Percentiles rank a stretch among this genome's conserved stretches.
Evolutionary conservation across 2,888 invertebrate genomes (phyloP).

Genomic region (Lepidocyrtoides sp.): DNA sequence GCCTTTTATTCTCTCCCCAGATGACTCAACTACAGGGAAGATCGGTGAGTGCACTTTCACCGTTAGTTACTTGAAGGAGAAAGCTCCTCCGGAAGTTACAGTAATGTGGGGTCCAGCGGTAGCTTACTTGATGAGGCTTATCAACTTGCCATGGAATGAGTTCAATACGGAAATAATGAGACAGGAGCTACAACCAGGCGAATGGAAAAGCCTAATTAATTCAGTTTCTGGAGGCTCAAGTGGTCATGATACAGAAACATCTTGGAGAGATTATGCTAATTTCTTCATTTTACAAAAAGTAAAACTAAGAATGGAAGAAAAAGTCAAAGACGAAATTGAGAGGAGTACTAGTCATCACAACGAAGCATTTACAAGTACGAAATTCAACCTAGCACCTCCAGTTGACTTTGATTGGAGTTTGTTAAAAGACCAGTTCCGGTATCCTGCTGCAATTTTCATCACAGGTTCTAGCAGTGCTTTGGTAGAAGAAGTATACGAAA

Average conservation of each 20-base stretch:
- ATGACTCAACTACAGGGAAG: conserved; percentile 50
- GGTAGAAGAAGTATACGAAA: not conserved
- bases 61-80: conserved; percentile 65
- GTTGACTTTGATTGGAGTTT: conserved; percentile 69
- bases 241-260: not conserved
- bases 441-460: conserved; percentile 76
- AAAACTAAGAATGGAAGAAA: not conserved
- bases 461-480: not conserved
- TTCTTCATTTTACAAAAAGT: conserved; percentile 36
- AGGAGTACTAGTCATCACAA: not conserved
- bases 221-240: not conserved
- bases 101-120: conserved; percentile 81
- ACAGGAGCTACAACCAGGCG: not conserved
- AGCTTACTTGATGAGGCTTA: conserved; percentile 77
- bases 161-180: conserved; percentile 54
- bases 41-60: conserved; percentile 68
- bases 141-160: conserved; percentile 79
- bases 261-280: not conserved
- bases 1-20: conserved; percentile 75
- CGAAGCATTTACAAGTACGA: not conserved
- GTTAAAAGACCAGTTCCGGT: conserved; percentile 69
- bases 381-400: conserved; percentile 55
- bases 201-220: conserved; percentile 55
- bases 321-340: not conserved
- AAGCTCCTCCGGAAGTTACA: conserved; percentile 64